Base-by-base conservation (phyloP, 1,140 invertebrate genomes). In the Episyrphus balteatus region DNA sequence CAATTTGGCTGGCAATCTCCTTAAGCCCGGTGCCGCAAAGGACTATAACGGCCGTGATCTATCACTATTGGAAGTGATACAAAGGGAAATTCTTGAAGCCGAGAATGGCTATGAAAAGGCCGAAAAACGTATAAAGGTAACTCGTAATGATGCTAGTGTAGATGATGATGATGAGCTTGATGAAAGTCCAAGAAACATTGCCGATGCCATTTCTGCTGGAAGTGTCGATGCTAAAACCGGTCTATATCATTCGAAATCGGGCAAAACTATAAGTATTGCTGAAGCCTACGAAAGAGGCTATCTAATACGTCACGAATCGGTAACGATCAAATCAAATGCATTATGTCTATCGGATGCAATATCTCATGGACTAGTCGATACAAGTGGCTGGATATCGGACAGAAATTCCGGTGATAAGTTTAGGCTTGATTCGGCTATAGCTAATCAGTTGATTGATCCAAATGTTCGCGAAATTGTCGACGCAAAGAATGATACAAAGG, bases 1-100 rank as follows among this genome's bases (percentile, higher is more conserved):
- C 5, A 76, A 79, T 52, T 70, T 91, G 42, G 84, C 83, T 21
- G 75, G 80, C 36, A 78, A 80, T 54, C 69, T 91, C 43, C 74
- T 86, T 41, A 83, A 85, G 51, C 84, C 85, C 0, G 88, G 86
- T 33, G 82, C 91, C 50, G 77, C 78, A 26, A 84, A 91, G 70
- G 84, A 80, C 62, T 50, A 53, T 11, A 53, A 40, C 30, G 77
- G 82, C 36, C 76, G 78, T 41, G 75, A 81, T 58, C 72, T 89
- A n/a, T 89, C 87, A 8, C 72, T 94, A 40, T 61, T 93, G 46
- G 87, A 94, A 75, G 88, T 89, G 3, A 92, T 94, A 51, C 88
- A 90, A 63, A 77, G 81, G 56, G 88, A 93, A 63, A 74, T 96
- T 14, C 86, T 82, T 61, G 88, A 94, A 60, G 81, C 88, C 2